These are phyloP conservation scores for Phengaris arion DNA, from an alignment of 2,888 invertebrate genomes.

Conservation along the genomic window DNA sequence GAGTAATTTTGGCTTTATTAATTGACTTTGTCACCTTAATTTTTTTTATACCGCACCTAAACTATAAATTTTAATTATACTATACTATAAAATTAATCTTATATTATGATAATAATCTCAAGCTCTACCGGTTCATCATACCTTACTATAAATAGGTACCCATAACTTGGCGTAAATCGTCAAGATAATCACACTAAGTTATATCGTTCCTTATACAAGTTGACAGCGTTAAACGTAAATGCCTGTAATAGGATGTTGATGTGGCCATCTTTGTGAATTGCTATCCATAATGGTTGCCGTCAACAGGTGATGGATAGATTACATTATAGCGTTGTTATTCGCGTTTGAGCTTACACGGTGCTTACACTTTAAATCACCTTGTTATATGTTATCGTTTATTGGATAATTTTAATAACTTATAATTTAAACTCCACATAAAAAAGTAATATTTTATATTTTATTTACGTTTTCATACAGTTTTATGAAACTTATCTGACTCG, in stretches of 20 bases:
- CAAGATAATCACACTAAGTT: constrained; percentile 22
- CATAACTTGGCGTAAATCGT: constrained; percentile 11
- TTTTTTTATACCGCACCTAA: neutral
- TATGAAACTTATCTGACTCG: too few relatives aligned
- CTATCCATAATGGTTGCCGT: constrained; percentile 34
- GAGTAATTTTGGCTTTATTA: neutral
- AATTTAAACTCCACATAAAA: too few relatives aligned
- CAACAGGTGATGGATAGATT: constrained; percentile 34
- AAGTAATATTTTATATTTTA: too few relatives aligned
- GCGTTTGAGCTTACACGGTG: constrained; percentile 1
- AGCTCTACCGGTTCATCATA: neutral
- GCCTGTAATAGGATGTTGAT: constrained; percentile 36
- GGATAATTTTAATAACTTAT: neutral
- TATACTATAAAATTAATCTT: too few relatives aligned
- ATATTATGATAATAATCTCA: neutral
- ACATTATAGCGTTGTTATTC: constrained; percentile 6
- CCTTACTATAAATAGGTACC: constrained; percentile 33
- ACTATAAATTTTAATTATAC: too few relatives aligned
- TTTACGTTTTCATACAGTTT: too few relatives aligned
- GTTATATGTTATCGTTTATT: neutral
- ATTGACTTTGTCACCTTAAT: neutral
- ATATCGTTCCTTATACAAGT: constrained; percentile 22
- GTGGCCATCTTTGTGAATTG: constrained; percentile 38
- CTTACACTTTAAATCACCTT: neutral
- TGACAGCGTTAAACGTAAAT: constrained; percentile 34